These are phyloP conservation scores for Cordilura impudica DNA, from an alignment of 2,888 invertebrate species.

Conservation along the genomic window DNA sequence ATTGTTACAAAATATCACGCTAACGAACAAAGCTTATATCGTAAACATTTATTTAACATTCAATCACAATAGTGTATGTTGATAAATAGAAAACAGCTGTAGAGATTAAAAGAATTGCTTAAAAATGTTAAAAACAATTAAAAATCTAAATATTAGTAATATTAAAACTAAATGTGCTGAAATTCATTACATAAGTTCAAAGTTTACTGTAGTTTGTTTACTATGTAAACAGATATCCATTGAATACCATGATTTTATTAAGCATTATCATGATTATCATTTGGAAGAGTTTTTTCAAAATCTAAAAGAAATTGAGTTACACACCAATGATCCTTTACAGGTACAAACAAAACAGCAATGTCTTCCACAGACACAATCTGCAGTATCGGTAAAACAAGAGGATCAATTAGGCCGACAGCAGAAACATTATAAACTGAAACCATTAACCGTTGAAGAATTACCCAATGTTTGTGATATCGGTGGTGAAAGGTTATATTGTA, in stretches of 20 bases:
- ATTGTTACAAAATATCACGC: no score
- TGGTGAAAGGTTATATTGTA: neutral
- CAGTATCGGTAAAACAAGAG: neutral
- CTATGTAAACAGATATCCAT: conserved; percentile 60
- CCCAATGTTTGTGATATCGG: conserved; percentile 7
- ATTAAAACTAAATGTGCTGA: conserved; percentile 66
- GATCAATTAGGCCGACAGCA: neutral
- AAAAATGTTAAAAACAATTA: conserved; percentile 49
- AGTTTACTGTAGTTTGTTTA: conserved; percentile 64
- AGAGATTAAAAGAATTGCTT: neutral
- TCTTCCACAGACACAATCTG: neutral
- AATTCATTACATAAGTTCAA: conserved; percentile 62
- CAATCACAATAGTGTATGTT: neutral
- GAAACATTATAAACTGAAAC: neutral
- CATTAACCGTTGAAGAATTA: neutral
- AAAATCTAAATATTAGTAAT: conserved; percentile 3
- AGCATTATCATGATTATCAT: conserved; percentile 64
- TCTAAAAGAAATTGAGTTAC: neutral
- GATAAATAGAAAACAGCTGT: conserved; percentile 12
- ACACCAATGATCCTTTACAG: neutral
- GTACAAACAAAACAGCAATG: neutral
- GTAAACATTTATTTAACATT: no score
- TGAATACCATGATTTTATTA: conserved; percentile 60
- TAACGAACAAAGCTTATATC: no score
- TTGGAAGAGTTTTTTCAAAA: conserved; percentile 39